Evolutionary conservation across 2,113 vertebrate genomes (phyloP).

Genomic region (Cottus gobio): DNA sequence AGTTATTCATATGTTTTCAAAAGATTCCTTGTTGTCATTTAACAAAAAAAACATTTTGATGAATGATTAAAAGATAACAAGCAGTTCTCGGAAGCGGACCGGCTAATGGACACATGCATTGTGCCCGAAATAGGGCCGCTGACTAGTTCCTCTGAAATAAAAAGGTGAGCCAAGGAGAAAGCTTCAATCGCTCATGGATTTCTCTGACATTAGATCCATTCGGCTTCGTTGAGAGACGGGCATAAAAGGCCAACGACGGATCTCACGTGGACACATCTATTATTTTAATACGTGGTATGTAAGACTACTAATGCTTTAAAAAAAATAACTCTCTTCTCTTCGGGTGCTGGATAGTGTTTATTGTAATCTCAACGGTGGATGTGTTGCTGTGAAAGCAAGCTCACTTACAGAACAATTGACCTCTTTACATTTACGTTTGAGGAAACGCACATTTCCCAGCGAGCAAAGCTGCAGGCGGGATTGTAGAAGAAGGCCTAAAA

Average conservation of each 20-base stretch:
- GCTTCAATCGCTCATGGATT: conserved; percentile 23
- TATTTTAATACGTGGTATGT: not conserved
- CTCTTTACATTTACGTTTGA: not conserved
- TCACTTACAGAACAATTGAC: not conserved
- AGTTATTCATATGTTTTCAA: not conserved
- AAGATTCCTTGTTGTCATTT: not conserved
- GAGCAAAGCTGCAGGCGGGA: not conserved
- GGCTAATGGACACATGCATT: not conserved
- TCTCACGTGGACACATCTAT: not conserved
- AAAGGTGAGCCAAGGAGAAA: conserved; percentile 17
- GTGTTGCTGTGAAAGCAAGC: not conserved
- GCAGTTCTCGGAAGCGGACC: not conserved
- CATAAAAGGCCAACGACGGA: not conserved
- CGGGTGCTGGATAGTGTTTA: not conserved
- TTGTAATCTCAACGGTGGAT: not conserved
- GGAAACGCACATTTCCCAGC: not conserved
- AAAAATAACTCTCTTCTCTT: not conserved
- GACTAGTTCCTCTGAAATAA: conserved; percentile 8
- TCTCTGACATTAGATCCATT: not conserved
- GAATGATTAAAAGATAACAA: not conserved
- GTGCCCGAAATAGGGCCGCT: not conserved
- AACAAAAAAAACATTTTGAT: not conserved
- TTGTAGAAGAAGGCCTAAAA: not conserved
- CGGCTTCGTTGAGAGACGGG: not conserved
- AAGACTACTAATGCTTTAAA: conserved; percentile 12